phyloP scores from a whole-genome alignment of 2,113 vertebrate genomes.

The Passerina amoena region DNA sequence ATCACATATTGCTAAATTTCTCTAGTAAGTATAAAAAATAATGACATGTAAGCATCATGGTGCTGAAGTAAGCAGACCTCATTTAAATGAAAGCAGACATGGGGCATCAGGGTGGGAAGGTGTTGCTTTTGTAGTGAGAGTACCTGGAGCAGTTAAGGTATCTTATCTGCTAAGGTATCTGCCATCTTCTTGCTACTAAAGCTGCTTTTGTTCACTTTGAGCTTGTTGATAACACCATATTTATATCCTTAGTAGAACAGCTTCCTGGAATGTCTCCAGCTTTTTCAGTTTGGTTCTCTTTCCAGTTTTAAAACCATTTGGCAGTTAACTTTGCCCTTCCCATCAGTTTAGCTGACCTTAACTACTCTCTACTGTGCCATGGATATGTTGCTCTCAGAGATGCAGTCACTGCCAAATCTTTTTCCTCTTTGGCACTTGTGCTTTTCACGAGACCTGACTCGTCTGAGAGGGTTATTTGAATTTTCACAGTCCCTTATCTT shows the following conservation, averaged over 20 bases:
- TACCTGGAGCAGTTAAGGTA: background rate
- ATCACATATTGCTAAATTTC: background rate
- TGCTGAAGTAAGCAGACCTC: background rate
- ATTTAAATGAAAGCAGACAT: background rate
- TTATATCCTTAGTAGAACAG: background rate
- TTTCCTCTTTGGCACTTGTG: background rate
- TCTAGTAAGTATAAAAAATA: background rate
- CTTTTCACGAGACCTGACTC: background rate
- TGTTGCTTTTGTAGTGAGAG: background rate
- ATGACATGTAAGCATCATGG: background rate
- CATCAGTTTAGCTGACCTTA: background rate
- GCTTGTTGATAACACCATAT: background rate
- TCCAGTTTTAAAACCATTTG: background rate
- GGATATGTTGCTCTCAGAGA: background rate
- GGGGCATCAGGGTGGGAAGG: background rate
- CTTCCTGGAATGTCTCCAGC: background rate
- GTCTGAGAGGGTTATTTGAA: background rate
- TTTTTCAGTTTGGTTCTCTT: background rate
- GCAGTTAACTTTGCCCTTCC: background rate
- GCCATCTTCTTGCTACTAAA: background rate
- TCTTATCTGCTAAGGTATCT: background rate
- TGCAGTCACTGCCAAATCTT: background rate
- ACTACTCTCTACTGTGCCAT: background rate
- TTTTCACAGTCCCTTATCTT: conserved; percentile 9
- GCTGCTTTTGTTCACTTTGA: background rate